Base-by-base conservation (phyloP, 2,797 vertebrate genomes). In the Rhincodon typus region DNA sequence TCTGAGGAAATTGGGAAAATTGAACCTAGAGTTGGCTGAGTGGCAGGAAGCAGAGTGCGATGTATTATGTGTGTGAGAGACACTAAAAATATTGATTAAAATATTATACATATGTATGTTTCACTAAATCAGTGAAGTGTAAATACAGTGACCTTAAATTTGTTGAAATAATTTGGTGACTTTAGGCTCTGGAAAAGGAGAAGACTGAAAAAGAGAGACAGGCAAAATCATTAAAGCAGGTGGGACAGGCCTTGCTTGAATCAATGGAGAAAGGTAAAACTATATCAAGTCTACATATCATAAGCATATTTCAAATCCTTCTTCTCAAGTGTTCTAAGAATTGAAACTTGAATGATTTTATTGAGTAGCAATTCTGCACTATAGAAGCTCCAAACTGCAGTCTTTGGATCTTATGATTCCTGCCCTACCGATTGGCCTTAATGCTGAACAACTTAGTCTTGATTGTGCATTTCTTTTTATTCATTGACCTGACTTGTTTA, bases 201-300 rank as follows among this genome's bases (percentile, higher is more conserved):
- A 97, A 97, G 91, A 38, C 34, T n/a, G 97, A 97, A 96, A 98
- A 97, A 97, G 97, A 97, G 87, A 96, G 96, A 15, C 96, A 96
- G 46, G 96, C 98, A 74, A 97, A 96, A 96, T 97, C 98, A 91
- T 96, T 98, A 96, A 97, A 97, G 66, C 97, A 96, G 96, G 97
- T 96, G 17, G 98, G 98, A 96, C 97, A 98, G 77, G 95, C 94
- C 88, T 96, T 99, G 96, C 96, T 98, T 97, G 98, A 98, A 69
- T 98, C 98, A 96, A 97, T 98, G 97, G 98, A 97, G 97, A 98
- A 97, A 97, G 98, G 99, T 99, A 97, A 96, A 94, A 90, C 30
- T 27, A 53, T 5, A 46, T 95, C n/a, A 57, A 53, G 5, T 53
- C 25, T 70, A 74, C 74, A 17, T 50, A n/a, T 93, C 7, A 69